These are phyloP conservation scores for Sympetrum striolatum DNA, from an alignment of 2,888 invertebrate species.

Conservation along the genomic window DNA sequence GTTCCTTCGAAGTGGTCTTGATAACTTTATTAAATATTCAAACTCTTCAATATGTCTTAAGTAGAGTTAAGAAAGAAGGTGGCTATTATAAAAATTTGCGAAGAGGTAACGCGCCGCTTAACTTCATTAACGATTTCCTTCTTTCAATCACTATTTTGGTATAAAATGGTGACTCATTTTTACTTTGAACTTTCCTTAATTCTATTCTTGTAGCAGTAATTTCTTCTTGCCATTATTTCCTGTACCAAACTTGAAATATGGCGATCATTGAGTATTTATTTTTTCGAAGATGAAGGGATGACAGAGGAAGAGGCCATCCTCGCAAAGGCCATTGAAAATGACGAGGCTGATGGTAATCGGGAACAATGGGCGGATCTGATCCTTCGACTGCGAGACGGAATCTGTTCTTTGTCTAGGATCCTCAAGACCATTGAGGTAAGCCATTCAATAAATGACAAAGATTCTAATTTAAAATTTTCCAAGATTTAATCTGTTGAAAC, in stretches of 20 bases:
- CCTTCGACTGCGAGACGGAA: constrained; percentile 86
- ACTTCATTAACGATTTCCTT: neutral
- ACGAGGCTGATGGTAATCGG: constrained; percentile 74
- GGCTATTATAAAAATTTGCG: neutral
- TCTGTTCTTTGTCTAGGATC: constrained; percentile 85
- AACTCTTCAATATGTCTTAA: neutral
- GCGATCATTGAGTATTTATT: neutral
- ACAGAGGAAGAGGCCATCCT: constrained; percentile 90
- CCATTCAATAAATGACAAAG: neutral
- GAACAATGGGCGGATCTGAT: constrained; percentile 81
- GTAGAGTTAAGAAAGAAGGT: neutral
- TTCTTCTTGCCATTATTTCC: neutral
- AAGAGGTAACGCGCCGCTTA: constrained; percentile 2
- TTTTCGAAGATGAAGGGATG: constrained; percentile 76
- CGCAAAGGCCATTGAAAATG: constrained; percentile 82
- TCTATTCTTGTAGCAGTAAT: neutral
- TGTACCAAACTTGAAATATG: too few species aligned
- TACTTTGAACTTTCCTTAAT: neutral
- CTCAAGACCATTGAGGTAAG: constrained; percentile 84
- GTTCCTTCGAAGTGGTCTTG: neutral
- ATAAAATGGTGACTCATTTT: neutral
- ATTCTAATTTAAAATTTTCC: neutral
- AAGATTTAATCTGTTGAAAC: neutral
- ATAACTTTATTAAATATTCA: too few species aligned
- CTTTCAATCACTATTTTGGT: neutral